Evolutionary conservation across 2,888 invertebrate genomes (phyloP), one percentile per base, ranked within the genome.

Genomic region (Gortyna flavago): DNA sequence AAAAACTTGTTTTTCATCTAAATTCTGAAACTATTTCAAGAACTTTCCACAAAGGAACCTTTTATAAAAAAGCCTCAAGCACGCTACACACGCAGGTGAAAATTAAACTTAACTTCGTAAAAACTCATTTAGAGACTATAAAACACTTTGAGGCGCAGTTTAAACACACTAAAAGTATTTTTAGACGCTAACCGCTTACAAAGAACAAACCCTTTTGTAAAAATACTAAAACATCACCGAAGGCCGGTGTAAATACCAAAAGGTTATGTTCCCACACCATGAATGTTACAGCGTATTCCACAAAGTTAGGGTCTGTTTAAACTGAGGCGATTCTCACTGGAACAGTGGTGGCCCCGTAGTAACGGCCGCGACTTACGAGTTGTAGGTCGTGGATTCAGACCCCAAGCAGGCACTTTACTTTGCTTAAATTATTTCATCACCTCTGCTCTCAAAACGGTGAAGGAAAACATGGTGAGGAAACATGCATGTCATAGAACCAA

Each of bases 211-310:
- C 29, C 13, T 64, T 62, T 61, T 29, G 35, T 70, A 62, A 85
- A 85, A 77, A 73, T 16, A 68, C 68, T 54, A 35, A 70, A 72
- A 70, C 62, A 64, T 64, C 59, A 62, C n/a, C 8, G 21, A 57
- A 13, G 13, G 21, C 54, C 59, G 29, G 13, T 75, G 75, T 75
- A 78, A 85, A 73, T 68, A 71, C 41, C 65, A 32, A 75, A 79
- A 81, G 85, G 77, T 71, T 70, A 72, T 75, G 69, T 72, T 64
- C 69, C 72, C 41, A 59, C 77, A 82, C 77, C 83, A 86, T 80
- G 29, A 84, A 84, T 84, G 32, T 87, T 79, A 75, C 64, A 75
- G 65, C 32, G 66, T 74, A 74, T 75, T 79, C 73, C 72, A 87
- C 73, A 78, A 85, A 87, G 76, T 84, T 69, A 57, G n/a, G 35